Percentiles rank a stretch among this genome's conserved stretches.
phyloP scores from a whole-genome alignment of 2,797 vertebrate genomes.

The Mus caroli region DNA sequence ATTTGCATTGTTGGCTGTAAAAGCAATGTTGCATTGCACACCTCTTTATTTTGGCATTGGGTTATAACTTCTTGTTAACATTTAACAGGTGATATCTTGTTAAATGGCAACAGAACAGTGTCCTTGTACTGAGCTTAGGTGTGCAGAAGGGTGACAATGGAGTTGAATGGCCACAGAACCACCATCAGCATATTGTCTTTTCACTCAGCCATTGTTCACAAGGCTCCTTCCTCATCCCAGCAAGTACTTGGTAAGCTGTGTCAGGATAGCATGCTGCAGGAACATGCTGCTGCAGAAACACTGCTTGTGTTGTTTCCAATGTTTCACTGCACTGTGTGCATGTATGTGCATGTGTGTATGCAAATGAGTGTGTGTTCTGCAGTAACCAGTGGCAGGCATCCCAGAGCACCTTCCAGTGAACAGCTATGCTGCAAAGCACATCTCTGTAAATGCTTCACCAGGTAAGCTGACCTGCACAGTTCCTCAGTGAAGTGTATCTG shows the following conservation, averaged over 20 bases:
- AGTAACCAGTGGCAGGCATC: background rate
- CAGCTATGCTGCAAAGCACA: background rate
- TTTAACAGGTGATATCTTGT: background rate
- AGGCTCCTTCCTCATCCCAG: background rate
- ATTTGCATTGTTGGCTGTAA: background rate
- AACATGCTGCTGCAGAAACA: background rate
- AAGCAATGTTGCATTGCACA: too few species aligned
- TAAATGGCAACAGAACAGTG: background rate
- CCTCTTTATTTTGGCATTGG: conserved; percentile 22
- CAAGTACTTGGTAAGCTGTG: background rate
- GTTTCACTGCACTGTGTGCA: background rate
- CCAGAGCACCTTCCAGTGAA: background rate
- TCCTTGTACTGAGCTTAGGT: background rate
- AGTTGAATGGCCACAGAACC: background rate
- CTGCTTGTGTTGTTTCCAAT: background rate
- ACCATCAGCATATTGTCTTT: background rate
- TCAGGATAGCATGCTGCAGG: background rate
- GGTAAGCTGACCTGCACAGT: background rate
- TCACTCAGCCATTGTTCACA: background rate
- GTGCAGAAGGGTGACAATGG: background rate
- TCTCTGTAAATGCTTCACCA: background rate
- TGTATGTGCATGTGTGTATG: background rate
- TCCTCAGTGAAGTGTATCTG: too few species aligned
- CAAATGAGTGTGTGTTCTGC: background rate
- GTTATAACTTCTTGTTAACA: conserved; percentile 3